Base-by-base conservation (phyloP, 1,140 invertebrate species). In the Leptinotarsa undecemlineata region DNA sequence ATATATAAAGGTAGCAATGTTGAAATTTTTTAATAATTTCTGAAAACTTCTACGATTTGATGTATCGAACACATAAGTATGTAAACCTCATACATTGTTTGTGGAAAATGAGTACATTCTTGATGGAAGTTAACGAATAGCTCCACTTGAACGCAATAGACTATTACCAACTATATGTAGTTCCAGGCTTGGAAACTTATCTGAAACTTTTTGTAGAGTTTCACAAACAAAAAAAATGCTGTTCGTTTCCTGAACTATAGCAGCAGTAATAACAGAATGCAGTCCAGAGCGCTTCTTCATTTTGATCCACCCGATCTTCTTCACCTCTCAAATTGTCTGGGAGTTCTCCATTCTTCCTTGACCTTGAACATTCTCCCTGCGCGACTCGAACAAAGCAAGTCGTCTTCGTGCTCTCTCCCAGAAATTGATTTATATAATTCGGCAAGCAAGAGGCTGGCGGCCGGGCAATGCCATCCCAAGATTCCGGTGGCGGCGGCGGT, bases 351-450 rank as follows among this genome's bases (percentile, higher is more conserved):
- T 11, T 33, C 33, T 33, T 8, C 63, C 15, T 14, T 14, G 63
- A 66, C 63, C 63, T 66, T 66, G 63, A 66, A 66, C 8, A 66
- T 23, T 20, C 19, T 48, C 42, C 66, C n/a, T 5, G 13, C 15
- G n/a, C 17, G 42, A 48, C n/a, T 19, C n/a, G 15, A n/a, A 68
- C n/a, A 68, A 57, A 57, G 69, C n/a, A 57, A 71, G 48, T 23
- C 69, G 47, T 19, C 48, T n/a, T 19, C 42, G 26, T 42, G 15
- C 66, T 68, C 66, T 68, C 66, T 71, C 48, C 69, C 62, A 72
- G 71, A 72, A 72, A 72, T 72, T 72, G 71, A 72, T 72, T 72
- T 72, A 72, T 63, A 72, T 48, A 72, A 72, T 72, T 72, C 48
- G 71, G 71, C 61, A 72, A 72, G 71, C 21, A 47, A 23, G 48